These are phyloP conservation scores for Chrysodeixis includens DNA, from an alignment of 2,888 invertebrate species.

Conservation along the genomic window DNA sequence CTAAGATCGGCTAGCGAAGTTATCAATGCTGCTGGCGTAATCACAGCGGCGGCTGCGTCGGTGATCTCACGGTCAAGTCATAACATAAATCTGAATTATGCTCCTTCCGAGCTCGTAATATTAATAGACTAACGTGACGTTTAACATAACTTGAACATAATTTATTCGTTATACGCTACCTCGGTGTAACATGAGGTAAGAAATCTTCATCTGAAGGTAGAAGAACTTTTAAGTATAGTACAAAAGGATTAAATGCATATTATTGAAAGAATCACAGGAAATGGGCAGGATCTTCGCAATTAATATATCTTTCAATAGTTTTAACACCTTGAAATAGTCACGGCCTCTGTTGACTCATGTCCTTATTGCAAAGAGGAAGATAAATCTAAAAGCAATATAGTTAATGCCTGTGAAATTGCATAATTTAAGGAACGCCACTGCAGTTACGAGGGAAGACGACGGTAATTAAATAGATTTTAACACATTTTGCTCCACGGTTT, in stretches of 20 bases:
- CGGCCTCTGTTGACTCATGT: neutral
- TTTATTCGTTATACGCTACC: slow-evolving; percentile 37
- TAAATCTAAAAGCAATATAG: neutral
- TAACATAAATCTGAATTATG: slow-evolving; percentile 56
- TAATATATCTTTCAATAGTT: neutral
- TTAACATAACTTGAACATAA: slow-evolving; percentile 42
- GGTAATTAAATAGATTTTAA: neutral
- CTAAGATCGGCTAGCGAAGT: slow-evolving; percentile 25
- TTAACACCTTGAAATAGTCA: neutral
- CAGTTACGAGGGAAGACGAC: neutral
- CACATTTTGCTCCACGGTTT: slow-evolving; percentile 10
- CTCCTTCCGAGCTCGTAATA: slow-evolving; percentile 49
- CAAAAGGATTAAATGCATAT: neutral
- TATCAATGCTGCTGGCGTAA: slow-evolving; percentile 43
- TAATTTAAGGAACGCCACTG: neutral
- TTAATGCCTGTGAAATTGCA: neutral
- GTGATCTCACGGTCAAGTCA: slow-evolving; percentile 50
- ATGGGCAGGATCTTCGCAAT: neutral
- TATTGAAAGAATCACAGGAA: neutral
- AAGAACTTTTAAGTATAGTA: slow-evolving; percentile 5
- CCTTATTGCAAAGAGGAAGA: neutral
- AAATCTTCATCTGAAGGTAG: slow-evolving; percentile 27
- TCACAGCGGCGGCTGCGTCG: slow-evolving; percentile 25
- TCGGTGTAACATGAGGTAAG: slow-evolving; percentile 23
- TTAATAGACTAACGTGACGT: slow-evolving; percentile 31